phyloP scores from a whole-genome alignment of 2,888 invertebrate species.

The Tethea ocularis region DNA sequence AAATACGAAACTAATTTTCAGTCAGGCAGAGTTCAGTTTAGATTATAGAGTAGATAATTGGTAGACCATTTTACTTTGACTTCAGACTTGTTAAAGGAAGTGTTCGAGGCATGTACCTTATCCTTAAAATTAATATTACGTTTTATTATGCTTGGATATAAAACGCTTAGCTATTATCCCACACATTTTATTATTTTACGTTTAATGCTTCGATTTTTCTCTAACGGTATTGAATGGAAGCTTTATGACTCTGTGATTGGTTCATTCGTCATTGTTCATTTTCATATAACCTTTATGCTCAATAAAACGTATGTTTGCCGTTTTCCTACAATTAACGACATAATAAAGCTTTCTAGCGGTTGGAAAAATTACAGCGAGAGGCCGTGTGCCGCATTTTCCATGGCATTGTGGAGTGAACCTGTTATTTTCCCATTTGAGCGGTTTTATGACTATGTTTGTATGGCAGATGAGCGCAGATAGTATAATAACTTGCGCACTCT shows the following conservation, averaged over 20 bases:
- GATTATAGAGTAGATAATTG: not conserved
- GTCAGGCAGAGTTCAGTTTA: not conserved
- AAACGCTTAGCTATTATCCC: too few species aligned
- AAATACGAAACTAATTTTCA: not conserved
- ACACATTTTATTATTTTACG: not conserved
- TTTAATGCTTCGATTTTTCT: constrained; percentile 10
- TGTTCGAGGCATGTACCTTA: not conserved
- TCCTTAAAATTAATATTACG: not conserved
- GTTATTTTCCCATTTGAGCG: constrained; percentile 82
- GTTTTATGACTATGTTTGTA: constrained; percentile 73
- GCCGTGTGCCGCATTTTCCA: constrained; percentile 68
- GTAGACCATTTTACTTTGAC: not conserved
- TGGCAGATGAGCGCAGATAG: constrained; percentile 73
- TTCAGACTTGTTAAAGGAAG: not conserved
- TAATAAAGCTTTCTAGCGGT: constrained; percentile 69
- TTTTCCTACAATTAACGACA: constrained; percentile 58
- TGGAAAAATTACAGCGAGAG: constrained; percentile 60
- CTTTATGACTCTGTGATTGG: constrained; percentile 25
- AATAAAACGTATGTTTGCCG: constrained; percentile 47
- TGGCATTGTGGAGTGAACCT: constrained; percentile 76
- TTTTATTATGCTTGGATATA: not conserved
- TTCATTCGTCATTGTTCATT: constrained; percentile 37
- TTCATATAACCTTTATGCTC: constrained; percentile 42
- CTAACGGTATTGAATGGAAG: not conserved
- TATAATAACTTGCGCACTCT: constrained; percentile 63